Evolutionary conservation across 2,888 invertebrate genomes (phyloP), one percentile per base, ranked within the genome.

Genomic region (Cephus sareptanus): DNA sequence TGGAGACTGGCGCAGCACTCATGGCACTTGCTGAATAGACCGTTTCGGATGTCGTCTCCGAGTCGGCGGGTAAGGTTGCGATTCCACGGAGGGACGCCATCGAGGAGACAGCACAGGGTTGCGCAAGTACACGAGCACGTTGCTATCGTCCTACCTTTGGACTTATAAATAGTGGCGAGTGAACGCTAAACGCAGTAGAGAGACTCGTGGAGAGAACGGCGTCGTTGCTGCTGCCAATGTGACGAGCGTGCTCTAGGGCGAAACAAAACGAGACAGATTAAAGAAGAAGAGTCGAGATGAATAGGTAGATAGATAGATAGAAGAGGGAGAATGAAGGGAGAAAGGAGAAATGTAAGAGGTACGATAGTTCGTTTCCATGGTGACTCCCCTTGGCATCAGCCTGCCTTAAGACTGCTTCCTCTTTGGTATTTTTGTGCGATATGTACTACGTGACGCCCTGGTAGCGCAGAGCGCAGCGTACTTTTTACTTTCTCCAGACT

Each of bases 311-410:
- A 12, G 12, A 35, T 35, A 35, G 35, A 35, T 37, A 33, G 75
- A 75, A 73, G 73, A 75, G 79, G 75, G 71, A 79, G 77, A 33
- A 76, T 74, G 75, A 76, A 81, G 34, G 76, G 81, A 80, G 81
- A 81, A 83, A 82, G 83, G 85, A 82, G 84, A 82, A 83, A 85
- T 81, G 84, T 83, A 84, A 85, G 84, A 84, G 83, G 84, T 82
- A 83, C 83, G 82, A 75, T 15, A 85, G 87, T 88, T 86, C 84
- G 89, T 89, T 89, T 84, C 86, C 86, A 89, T 89, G 87, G 89
- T 84, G 86, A 89, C 84, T 83, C 85, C 85, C 85, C 82, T 83
- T 77, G 79, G 76, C 78, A 81, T 78, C 81, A 76, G 75, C 76
- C 77, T 69, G 75, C 37, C 74, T 75, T 69, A 37, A 77, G 69